Percentiles rank a stretch among this genome's conserved stretches.
Conservation (phyloP, 1,140 invertebrate species). For the Drosophila punjabiensis region DNA sequence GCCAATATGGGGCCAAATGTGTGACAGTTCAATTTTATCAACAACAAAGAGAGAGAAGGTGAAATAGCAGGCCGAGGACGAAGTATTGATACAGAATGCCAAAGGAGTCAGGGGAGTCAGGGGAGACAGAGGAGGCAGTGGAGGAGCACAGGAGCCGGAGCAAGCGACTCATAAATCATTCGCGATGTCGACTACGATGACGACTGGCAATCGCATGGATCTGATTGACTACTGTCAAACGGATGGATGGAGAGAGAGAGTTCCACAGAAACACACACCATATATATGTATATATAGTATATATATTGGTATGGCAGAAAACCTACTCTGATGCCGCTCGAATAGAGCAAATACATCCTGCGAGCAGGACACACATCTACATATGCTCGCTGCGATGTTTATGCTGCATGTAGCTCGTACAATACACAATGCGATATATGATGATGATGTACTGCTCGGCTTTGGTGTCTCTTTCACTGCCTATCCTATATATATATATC, state of each 20-base stretch:
- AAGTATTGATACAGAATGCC: not conserved
- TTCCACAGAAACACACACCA: slow-evolving; percentile 15
- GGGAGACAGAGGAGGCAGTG: not conserved
- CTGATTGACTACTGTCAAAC: slow-evolving; percentile 79
- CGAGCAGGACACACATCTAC: not conserved
- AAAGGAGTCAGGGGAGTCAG: not conserved
- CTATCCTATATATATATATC: slow-evolving; percentile 12
- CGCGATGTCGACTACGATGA: slow-evolving; percentile 79
- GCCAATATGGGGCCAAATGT: slow-evolving; percentile 48
- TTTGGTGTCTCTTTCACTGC: slow-evolving; percentile 26
- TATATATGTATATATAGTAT: not conserved
- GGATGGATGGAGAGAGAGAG: slow-evolving; percentile 23
- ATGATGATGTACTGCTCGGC: slow-evolving; percentile 45
- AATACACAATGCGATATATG: slow-evolving; percentile 36
- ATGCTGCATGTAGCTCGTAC: slow-evolving; percentile 33
- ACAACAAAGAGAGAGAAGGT: slow-evolving; percentile 20
- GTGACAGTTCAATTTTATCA: slow-evolving; percentile 77
- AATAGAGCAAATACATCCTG: slow-evolving; percentile 30
- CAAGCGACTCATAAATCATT: slow-evolving; percentile 77
- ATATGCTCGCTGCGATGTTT: slow-evolving; percentile 13
- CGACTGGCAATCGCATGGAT: slow-evolving; percentile 75
- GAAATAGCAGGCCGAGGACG: not conserved
- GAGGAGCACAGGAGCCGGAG: slow-evolving; percentile 19
- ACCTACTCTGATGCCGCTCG: slow-evolving; percentile 20
- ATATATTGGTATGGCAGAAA: slow-evolving; percentile 16